Evolutionary conservation across 2,113 vertebrate genomes (phyloP).

Genomic region (Phrynosoma blainvillii): DNA sequence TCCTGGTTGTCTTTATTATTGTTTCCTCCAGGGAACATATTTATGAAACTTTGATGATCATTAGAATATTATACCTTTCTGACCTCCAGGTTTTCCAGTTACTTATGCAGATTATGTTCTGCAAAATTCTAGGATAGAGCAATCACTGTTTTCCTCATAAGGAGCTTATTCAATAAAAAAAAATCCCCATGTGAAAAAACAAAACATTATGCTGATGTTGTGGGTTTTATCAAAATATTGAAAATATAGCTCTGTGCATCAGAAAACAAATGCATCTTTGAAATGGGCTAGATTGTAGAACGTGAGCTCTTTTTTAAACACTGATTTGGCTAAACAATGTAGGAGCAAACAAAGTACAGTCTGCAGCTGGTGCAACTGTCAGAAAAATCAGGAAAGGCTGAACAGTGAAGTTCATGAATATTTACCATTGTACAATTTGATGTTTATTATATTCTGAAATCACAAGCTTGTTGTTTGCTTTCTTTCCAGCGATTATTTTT

Average conservation of each 20-base stretch:
- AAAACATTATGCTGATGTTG: slow-evolving; percentile 50
- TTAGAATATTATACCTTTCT: no score
- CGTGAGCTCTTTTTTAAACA: slow-evolving; percentile 45
- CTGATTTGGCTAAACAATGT: slow-evolving; percentile 43
- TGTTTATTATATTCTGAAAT: slow-evolving; percentile 59
- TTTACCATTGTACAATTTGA: slow-evolving; percentile 48
- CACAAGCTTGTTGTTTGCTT: slow-evolving; percentile 44
- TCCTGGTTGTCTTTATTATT: no score
- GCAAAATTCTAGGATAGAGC: neutral
- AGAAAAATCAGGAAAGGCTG: slow-evolving; percentile 42
- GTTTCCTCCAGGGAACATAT: no score
- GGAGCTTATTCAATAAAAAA: slow-evolving; percentile 28
- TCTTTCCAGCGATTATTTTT: slow-evolving; percentile 39
- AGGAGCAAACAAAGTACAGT: slow-evolving; percentile 43
- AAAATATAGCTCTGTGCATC: slow-evolving; percentile 5
- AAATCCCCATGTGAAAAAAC: slow-evolving; percentile 23
- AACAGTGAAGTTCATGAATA: slow-evolving; percentile 61
- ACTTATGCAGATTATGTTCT: neutral
- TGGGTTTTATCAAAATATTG: slow-evolving; percentile 35
- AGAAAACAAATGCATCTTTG: slow-evolving; percentile 49
- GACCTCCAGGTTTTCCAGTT: neutral
- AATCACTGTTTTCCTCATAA: slow-evolving; percentile 24
- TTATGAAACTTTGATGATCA: no score
- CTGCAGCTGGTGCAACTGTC: slow-evolving; percentile 56
- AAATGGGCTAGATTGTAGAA: slow-evolving; percentile 50